A percentile compares a stretch with the other conserved stretches of the same genome.
These are phyloP conservation scores for Hylomyscus alleni DNA, from an alignment of 2,797 vertebrate genomes.

Conservation along the genomic window DNA sequence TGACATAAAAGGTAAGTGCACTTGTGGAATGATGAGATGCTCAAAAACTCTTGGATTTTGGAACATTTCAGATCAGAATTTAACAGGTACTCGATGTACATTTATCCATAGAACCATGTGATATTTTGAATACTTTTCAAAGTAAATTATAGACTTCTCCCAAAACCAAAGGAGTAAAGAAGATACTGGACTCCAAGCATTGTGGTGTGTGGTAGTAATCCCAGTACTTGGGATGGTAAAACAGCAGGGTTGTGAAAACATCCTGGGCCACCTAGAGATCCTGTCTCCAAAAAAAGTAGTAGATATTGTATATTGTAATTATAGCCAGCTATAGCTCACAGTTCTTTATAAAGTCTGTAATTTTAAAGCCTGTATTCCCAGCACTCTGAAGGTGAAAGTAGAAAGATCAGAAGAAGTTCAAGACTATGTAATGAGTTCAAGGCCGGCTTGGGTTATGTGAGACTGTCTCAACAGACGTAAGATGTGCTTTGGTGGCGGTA, in stretches of 20 bases:
- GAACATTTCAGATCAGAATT: neutral
- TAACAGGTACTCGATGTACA: neutral
- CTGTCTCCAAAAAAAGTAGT: neutral
- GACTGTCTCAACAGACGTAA: neutral
- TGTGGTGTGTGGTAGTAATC: neutral
- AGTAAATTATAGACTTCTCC: slow-evolving; percentile 38
- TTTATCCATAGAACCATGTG: slow-evolving; percentile 30
- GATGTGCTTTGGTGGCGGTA: slow-evolving; percentile 55
- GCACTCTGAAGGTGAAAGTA: neutral
- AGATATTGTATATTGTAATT: neutral
- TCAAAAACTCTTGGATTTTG: slow-evolving; percentile 6
- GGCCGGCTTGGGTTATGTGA: neutral
- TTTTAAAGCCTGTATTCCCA: neutral
- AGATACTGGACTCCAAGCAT: neutral
- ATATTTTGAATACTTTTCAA: slow-evolving; percentile 27
- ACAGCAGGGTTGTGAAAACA: neutral
- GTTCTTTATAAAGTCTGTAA: slow-evolving; percentile 41
- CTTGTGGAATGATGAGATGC: neutral
- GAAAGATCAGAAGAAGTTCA: neutral
- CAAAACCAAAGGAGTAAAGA: slow-evolving; percentile 25
- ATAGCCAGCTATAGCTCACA: neutral
- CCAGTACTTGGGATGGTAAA: neutral
- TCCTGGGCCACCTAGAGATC: neutral
- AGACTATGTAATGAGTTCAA: neutral
- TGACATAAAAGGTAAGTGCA: neutral